Evolutionary conservation across 2,797 vertebrate genomes (phyloP).

Genomic region (Masticophis lateralis): DNA sequence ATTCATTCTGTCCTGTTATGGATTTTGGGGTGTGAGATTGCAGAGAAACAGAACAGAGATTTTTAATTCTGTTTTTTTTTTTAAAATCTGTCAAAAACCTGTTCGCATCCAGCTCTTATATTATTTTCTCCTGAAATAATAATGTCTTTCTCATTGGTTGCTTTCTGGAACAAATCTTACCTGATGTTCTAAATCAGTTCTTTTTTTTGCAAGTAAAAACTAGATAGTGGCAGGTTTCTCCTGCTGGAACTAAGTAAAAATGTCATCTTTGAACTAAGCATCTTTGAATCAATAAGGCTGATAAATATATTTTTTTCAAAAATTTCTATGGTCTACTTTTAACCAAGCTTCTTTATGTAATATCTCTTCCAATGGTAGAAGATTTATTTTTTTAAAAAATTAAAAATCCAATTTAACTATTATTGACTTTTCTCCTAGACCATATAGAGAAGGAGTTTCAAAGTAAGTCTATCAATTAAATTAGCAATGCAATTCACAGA

Average conservation of each 20-base stretch:
- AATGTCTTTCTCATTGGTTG: not conserved
- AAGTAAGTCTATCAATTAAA: slow-evolving; percentile 62
- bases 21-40: not conserved
- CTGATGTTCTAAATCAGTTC: not conserved
- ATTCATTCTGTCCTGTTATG: not conserved
- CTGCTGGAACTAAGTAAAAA: not conserved
- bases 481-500: slow-evolving; percentile 53
- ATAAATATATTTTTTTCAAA: slow-evolving; percentile 17
- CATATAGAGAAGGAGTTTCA: slow-evolving; percentile 56
- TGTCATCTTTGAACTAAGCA: not conserved
- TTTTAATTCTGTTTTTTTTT: not conserved
- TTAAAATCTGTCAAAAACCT: not conserved
- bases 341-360: slow-evolving; percentile 13
- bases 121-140: not conserved
- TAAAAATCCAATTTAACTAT: slow-evolving; percentile 60
- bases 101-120: not conserved
- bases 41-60: not conserved
- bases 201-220: slow-evolving; percentile 3
- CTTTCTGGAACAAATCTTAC: not conserved
- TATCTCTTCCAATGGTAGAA: slow-evolving; percentile 55
- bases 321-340: slow-evolving; percentile 14
- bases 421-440: slow-evolving; percentile 63
- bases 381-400: slow-evolving; percentile 39
- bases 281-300: slow-evolving; percentile 4
- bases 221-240: not conserved